Conservation (phyloP, 2,797 vertebrate genomes). For the Gephyroberyx darwinii region DNA sequence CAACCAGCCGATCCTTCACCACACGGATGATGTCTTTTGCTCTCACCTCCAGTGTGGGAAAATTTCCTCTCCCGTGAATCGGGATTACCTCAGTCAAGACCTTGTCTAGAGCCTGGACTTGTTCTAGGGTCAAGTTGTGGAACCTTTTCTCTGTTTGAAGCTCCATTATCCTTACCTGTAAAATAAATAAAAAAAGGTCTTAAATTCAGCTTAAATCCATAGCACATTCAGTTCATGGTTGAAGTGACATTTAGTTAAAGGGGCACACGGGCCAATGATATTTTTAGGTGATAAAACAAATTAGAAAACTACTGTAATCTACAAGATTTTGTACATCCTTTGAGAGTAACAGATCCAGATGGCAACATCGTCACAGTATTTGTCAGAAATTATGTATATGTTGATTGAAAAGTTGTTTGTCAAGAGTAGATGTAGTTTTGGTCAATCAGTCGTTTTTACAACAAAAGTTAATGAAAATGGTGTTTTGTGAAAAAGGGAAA, state of each 20-base stretch:
- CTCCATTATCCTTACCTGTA: slow-evolving; percentile 70
- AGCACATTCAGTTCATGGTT: slow-evolving; percentile 30
- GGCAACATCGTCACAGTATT: slow-evolving; percentile 27
- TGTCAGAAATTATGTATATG: too few species aligned
- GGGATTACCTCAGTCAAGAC: slow-evolving; percentile 93
- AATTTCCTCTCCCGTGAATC: slow-evolving; percentile 95
- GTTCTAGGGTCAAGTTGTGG: slow-evolving; percentile 90
- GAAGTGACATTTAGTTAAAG: neutral
- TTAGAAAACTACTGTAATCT: too few species aligned
- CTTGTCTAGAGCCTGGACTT: slow-evolving; percentile 91
- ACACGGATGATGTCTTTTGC: slow-evolving; percentile 92
- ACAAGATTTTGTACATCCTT: too few species aligned
- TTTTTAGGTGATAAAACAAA: too few species aligned
- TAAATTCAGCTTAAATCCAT: slow-evolving; percentile 28
- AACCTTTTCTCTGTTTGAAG: slow-evolving; percentile 81
- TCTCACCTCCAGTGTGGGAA: slow-evolving; percentile 94
- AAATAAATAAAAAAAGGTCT: slow-evolving; percentile 45
- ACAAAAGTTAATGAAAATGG: too few species aligned
- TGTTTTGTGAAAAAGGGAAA: too few species aligned
- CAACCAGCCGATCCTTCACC: slow-evolving; percentile 88
- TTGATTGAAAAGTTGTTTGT: too few species aligned
- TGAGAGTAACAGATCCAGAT: slow-evolving; percentile 8
- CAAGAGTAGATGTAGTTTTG: too few species aligned
- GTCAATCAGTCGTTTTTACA: too few species aligned
- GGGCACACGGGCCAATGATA: neutral